These are phyloP conservation scores for Lamprologus speciosus DNA, from an alignment of 2,113 vertebrate genomes.

Conservation along the genomic window DNA sequence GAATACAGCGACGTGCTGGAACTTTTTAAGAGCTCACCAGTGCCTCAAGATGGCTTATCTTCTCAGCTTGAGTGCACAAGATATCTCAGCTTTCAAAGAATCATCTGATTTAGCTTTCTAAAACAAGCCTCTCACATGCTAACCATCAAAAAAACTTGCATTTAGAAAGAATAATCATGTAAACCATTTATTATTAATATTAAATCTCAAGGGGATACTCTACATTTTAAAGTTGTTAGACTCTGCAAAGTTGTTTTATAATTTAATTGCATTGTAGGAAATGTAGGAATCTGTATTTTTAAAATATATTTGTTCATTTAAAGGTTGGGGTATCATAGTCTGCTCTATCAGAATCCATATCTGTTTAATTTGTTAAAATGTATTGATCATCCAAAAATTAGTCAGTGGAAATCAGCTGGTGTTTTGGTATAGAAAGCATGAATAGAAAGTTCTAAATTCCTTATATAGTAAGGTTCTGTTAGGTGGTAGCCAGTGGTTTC, in stretches of 20 bases:
- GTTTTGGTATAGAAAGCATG: background rate
- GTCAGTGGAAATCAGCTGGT: background rate
- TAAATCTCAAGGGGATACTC: background rate
- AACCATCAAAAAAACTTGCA: background rate
- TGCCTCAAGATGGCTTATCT: slow-evolving; percentile 42
- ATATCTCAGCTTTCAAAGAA: slow-evolving; percentile 5
- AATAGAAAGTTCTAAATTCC: background rate
- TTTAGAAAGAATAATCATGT: background rate
- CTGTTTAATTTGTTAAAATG: background rate
- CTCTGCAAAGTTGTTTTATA: background rate
- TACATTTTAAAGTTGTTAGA: background rate
- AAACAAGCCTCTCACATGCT: background rate
- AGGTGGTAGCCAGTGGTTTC: background rate
- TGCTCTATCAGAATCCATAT: background rate
- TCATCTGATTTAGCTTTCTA: background rate
- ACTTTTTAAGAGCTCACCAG: slow-evolving; percentile 10
- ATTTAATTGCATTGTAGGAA: background rate
- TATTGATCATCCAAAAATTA: background rate
- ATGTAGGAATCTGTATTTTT: background rate
- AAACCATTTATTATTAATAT: background rate
- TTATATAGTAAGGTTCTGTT: background rate
- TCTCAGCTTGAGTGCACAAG: slow-evolving; percentile 15
- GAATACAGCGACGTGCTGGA: slow-evolving; percentile 11
- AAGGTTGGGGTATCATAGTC: background rate
- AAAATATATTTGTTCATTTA: background rate